A percentile compares a stretch with the other conserved stretches of the same genome.
Evolutionary conservation across 2,797 vertebrate species (phyloP).

Genomic region (Parauchenoglanis punctatus): DNA sequence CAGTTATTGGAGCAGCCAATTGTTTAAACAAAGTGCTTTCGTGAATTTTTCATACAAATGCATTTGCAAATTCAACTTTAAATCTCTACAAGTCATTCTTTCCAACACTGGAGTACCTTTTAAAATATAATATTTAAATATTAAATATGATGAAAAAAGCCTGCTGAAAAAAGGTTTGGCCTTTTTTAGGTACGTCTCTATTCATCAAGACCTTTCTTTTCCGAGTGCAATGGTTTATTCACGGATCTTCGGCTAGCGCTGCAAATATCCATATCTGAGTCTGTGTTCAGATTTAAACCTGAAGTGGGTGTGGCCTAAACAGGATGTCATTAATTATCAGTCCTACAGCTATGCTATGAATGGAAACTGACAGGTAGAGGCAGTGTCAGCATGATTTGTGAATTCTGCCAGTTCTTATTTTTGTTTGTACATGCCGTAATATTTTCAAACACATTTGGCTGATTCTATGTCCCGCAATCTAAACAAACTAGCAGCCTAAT

Average conservation of each 20-base stretch:
- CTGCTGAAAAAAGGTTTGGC: neutral
- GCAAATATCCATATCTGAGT: neutral
- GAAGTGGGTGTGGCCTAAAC: neutral
- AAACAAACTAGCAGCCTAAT: neutral
- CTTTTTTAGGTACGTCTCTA: neutral
- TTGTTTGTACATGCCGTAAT: neutral
- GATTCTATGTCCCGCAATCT: neutral
- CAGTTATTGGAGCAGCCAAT: neutral
- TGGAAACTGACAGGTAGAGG: neutral
- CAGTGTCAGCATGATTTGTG: neutral
- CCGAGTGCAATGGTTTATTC: neutral
- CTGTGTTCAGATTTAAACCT: neutral
- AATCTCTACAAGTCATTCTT: conserved; percentile 1
- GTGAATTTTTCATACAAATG: conserved; percentile 1
- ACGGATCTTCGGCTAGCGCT: neutral
- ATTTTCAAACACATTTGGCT: neutral
- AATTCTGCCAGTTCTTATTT: neutral
- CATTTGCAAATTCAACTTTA: conserved; percentile 15
- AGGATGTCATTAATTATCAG: neutral
- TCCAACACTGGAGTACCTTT: neutral
- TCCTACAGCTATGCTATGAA: neutral
- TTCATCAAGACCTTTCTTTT: neutral
- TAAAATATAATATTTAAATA: too few species aligned
- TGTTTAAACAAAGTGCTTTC: conserved; percentile 15
- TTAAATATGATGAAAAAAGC: too few species aligned